Evolutionary conservation across 2,113 vertebrate species (phyloP), one percentile per base, ranked within the genome.

Genomic region (Chelonoidis abingdonii): DNA sequence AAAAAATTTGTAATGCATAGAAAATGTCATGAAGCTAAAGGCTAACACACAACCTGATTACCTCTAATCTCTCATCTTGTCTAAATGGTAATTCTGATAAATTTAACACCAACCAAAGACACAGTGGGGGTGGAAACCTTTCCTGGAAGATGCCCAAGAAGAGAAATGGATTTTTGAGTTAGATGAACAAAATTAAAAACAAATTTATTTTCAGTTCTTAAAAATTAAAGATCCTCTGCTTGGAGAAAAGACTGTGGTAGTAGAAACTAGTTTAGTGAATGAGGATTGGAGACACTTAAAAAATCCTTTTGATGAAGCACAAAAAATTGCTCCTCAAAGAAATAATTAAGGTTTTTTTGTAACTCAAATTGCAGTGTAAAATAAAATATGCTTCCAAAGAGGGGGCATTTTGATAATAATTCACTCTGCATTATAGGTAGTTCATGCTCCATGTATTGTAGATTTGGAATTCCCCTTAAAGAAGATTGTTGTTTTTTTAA

Each of bases 201-300:
- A 4, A 24, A 59, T 47, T 22, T n/a, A n/a, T n/a, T 22, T 76
- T 44, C 21, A 24, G 54, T 57, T 72, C 65, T 35, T 76, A 10
- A 72, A 75, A 65, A 80, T 49, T 85, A n/a, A 89, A 78, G 53
- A 82, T 41, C 6, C 5, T n/a, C 17, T 83, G 22, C 69, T 24
- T 83, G 62, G 88, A 76, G 56, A 16, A 35, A 47, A 59, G 31
- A 17, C 35, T 52, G 4, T 0, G 2, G 13, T 38, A 41, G 47
- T 2, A 6, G 25, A 41, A 52, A 12, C 11, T 0, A 0, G 52
- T 19, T 44, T 19, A 3, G 31, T 59, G 11, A 53, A 27, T 87
- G 80, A 25, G 27, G 24, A 2, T 50, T 31, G 8, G 8, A 38
- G 8, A 47, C 47, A 57, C 49, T 8, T 38, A 86, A 44, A 44